Evolutionary conservation across 2,888 invertebrate genomes (phyloP).

Genomic region (Plebejus melissa): DNA sequence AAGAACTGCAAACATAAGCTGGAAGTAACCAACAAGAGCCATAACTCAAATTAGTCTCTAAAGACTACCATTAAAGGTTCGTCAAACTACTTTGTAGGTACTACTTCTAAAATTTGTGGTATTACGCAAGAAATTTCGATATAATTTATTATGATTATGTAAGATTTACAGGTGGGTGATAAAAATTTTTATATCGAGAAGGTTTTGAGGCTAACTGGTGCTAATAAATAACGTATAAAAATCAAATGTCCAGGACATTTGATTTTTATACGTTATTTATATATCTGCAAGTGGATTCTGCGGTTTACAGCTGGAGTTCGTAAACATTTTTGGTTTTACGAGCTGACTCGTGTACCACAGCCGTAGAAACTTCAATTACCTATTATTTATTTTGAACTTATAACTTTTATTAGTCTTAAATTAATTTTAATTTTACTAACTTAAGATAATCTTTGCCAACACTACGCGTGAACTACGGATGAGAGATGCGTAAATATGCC

Average conservation of each 20-base stretch:
- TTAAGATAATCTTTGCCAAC: too few species aligned
- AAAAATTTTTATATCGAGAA: not conserved
- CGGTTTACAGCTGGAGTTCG: not conserved
- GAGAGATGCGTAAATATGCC: too few species aligned
- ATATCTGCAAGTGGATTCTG: not conserved
- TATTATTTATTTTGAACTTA: not conserved
- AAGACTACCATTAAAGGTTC: not conserved
- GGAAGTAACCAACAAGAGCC: not conserved
- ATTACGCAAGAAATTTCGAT: not conserved
- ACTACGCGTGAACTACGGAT: too few species aligned
- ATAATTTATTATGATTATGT: not conserved
- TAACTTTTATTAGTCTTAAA: not conserved
- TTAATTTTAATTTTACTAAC: not conserved
- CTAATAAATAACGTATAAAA: too few species aligned
- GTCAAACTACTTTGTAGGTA: not conserved
- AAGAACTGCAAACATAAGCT: not conserved
- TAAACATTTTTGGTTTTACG: not conserved
- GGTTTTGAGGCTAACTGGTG: not conserved
- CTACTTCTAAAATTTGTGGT: too few species aligned
- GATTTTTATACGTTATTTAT: not conserved
- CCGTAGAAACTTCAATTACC: not conserved
- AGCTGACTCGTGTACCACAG: not conserved
- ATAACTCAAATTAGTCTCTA: slow-evolving; percentile 1
- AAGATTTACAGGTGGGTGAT: slow-evolving; percentile 1
- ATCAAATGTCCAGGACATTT: not conserved